Conservation (phyloP, 2,113 vertebrate genomes). For the Daboia siamensis region DNA sequence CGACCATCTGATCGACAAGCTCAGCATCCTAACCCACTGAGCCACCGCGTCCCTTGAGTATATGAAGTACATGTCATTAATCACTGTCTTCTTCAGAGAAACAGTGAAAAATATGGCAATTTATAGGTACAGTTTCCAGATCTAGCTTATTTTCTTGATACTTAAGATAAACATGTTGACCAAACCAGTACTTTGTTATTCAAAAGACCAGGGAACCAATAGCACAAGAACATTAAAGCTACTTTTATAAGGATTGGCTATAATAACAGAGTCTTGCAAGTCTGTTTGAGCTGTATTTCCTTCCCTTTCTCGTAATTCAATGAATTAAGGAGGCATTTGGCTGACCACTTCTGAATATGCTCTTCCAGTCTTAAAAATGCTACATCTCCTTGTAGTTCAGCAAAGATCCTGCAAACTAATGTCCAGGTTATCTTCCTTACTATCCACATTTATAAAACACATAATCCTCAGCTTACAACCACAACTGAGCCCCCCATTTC, state of each 20-base stretch:
- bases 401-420: not conserved
- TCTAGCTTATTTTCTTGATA: not conserved
- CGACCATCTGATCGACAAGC: no score
- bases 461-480: not conserved
- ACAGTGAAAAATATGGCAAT: not conserved
- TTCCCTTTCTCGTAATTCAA: not conserved
- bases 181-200: not conserved
- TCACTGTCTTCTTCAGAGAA: not conserved
- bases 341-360: not conserved
- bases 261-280: not conserved
- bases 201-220: not conserved
- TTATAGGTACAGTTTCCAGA: not conserved
- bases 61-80: not conserved
- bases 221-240: not conserved
- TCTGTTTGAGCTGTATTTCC: not conserved
- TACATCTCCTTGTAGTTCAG: not conserved
- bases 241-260: not conserved
- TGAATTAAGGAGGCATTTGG: not conserved
- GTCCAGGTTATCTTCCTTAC: not conserved
- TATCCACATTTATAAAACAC: not conserved
- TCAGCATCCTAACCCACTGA: no score
- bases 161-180: not conserved
- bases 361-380: not conserved
- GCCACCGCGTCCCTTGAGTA: no score
- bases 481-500: not conserved